These are phyloP conservation scores for Lophius americanus DNA, from an alignment of 2,797 vertebrate species.

Conservation along the genomic window DNA sequence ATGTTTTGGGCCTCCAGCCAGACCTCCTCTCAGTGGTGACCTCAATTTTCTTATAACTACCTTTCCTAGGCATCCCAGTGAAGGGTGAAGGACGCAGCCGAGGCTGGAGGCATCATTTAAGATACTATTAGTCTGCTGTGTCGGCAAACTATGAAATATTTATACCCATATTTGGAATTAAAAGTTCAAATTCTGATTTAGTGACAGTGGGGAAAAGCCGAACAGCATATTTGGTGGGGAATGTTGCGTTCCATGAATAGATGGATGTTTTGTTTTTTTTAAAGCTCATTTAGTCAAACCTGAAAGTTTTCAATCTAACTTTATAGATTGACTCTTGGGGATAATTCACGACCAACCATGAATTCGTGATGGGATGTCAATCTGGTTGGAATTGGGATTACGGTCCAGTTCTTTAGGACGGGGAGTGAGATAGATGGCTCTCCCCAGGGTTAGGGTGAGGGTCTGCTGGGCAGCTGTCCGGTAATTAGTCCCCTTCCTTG, in stretches of 20 bases:
- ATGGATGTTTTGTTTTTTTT: slow-evolving; percentile 6
- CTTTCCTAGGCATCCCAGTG: slow-evolving; percentile 59
- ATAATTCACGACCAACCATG: slow-evolving; percentile 2
- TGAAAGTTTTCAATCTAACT: slow-evolving; percentile 9
- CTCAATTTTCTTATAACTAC: slow-evolving; percentile 78
- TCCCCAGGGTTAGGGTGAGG: slow-evolving; percentile 77
- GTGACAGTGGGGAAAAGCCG: slow-evolving; percentile 22
- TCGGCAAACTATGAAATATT: slow-evolving; percentile 64
- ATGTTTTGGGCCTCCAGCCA: slow-evolving; percentile 73
- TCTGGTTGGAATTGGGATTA: slow-evolving; percentile 41
- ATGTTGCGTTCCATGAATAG: not conserved
- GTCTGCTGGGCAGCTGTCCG: slow-evolving; percentile 85
- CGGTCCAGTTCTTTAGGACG: slow-evolving; percentile 62
- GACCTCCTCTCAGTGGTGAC: slow-evolving; percentile 67
- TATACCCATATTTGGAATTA: slow-evolving; percentile 50
- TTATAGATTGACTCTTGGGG: not conserved
- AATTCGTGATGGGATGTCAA: slow-evolving; percentile 24
- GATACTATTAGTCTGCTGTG: slow-evolving; percentile 67
- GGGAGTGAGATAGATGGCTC: slow-evolving; percentile 63
- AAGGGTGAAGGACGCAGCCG: slow-evolving; percentile 72
- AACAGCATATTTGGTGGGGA: slow-evolving; percentile 2
- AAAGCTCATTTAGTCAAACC: slow-evolving; percentile 6
- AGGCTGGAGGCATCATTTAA: slow-evolving; percentile 67
- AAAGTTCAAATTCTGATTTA: slow-evolving; percentile 32
- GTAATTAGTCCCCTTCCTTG: slow-evolving; percentile 85